Conservation (phyloP, 2,797 vertebrate genomes). For the Oreortyx pictus region DNA sequence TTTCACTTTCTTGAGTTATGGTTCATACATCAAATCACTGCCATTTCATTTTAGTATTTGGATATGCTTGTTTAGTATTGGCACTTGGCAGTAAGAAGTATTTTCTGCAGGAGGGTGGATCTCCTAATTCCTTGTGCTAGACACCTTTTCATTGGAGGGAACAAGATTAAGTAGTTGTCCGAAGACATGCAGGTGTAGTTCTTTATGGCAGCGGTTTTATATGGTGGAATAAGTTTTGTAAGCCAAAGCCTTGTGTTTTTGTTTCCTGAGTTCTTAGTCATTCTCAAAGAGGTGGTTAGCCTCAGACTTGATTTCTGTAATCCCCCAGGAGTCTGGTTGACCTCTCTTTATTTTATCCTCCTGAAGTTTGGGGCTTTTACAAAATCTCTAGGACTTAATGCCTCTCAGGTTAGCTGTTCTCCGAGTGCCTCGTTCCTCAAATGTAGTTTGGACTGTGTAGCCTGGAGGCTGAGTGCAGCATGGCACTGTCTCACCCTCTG, state of each 20-base stretch:
- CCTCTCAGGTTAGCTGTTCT: not conserved
- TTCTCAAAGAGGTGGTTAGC: not conserved
- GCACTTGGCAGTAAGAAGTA: not conserved
- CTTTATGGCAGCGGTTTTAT: not conserved
- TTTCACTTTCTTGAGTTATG: not conserved
- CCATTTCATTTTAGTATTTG: not conserved
- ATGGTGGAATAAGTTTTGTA: not conserved
- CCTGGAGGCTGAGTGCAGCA: not conserved
- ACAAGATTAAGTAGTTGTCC: not conserved
- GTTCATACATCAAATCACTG: not conserved
- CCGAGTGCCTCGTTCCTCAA: not conserved
- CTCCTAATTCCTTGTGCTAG: not conserved
- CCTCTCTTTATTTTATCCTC: not conserved
- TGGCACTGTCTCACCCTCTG: not conserved
- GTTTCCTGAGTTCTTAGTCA: not conserved
- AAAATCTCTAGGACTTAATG: not conserved
- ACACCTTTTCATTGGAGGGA: not conserved
- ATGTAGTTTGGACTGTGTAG: rapidly evolving
- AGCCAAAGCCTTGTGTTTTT: not conserved
- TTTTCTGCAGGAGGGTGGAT: not conserved
- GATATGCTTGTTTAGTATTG: not conserved
- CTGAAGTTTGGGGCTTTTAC: not conserved
- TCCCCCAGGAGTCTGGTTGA: not conserved
- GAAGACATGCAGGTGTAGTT: not conserved
- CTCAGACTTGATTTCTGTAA: not conserved